Evolutionary conservation across 2,888 invertebrate genomes (phyloP).

Genomic region (Ellobium chinense): DNA sequence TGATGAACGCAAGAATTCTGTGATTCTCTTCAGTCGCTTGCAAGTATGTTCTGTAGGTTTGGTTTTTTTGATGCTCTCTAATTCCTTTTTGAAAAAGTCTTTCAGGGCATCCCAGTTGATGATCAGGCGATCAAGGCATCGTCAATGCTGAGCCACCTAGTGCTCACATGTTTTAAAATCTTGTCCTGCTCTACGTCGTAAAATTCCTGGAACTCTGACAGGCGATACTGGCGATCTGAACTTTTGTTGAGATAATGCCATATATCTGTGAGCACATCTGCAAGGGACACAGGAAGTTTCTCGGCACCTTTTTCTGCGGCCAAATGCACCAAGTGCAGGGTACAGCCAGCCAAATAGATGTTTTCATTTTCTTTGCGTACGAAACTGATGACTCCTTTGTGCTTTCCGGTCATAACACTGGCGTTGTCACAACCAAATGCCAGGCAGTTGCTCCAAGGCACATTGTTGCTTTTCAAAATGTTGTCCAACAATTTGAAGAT

Average conservation of each 20-base stretch:
- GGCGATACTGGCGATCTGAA: background rate
- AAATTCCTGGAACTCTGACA: background rate
- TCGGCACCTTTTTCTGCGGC: background rate
- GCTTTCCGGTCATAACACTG: conserved; percentile 47
- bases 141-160: conserved; percentile 20
- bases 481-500: background rate
- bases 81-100: conserved; percentile 7
- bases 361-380: conserved; percentile 7
- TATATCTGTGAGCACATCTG: conserved; percentile 2
- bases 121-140: conserved; percentile 11
- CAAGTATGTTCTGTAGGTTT: background rate
- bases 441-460: conserved; percentile 52
- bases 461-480: background rate
- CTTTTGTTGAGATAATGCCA: conserved; percentile 8
- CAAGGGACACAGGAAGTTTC: background rate
- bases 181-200: background rate
- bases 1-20: background rate
- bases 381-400: conserved; percentile 46
- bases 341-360: conserved; percentile 28
- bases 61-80: background rate
- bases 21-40: background rate
- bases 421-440: conserved; percentile 54
- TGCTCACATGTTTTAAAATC: background rate
- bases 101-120: background rate
- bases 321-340: conserved; percentile 1